Percentiles rank a stretch among this genome's conserved stretches.
Evolutionary conservation across 2,113 vertebrate genomes (phyloP).

Genomic region (Willisornis vidua): DNA sequence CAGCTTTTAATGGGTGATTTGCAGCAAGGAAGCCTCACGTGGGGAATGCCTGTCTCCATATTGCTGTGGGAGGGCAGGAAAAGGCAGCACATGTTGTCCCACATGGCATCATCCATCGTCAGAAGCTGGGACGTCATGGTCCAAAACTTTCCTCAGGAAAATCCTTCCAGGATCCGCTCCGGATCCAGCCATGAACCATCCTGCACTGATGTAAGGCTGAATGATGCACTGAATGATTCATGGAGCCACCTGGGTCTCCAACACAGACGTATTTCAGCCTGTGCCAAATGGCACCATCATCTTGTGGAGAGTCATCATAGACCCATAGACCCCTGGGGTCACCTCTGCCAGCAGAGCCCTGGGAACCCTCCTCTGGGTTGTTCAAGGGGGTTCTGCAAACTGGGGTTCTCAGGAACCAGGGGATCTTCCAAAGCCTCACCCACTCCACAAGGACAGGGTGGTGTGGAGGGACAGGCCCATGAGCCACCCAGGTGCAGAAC

Average conservation of each 20-base stretch:
- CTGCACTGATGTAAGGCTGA: not conserved
- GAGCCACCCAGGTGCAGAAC: not conserved
- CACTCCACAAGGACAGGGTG: not conserved
- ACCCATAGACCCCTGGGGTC: not conserved
- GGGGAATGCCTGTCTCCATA: accelerated
- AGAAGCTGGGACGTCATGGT: not conserved
- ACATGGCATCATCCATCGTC: not conserved
- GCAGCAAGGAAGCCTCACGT: accelerated
- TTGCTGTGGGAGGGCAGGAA: not conserved
- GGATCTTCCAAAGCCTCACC: not conserved
- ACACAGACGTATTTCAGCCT: not conserved
- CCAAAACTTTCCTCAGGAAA: not conserved
- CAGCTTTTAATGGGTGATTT: not conserved
- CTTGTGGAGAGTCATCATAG: not conserved
- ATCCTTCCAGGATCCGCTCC: not conserved
- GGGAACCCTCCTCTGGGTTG: not conserved
- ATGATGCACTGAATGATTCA: not conserved
- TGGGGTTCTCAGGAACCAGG: not conserved
- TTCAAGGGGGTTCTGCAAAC: not conserved
- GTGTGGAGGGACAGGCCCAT: not conserved
- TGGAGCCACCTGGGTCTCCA: not conserved
- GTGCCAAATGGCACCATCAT: not conserved
- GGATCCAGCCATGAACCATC: not conserved
- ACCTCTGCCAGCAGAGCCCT: not conserved
- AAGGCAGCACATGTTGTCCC: not conserved